phyloP scores from a whole-genome alignment of 2,797 vertebrate species.

The Myotis myotis region DNA sequence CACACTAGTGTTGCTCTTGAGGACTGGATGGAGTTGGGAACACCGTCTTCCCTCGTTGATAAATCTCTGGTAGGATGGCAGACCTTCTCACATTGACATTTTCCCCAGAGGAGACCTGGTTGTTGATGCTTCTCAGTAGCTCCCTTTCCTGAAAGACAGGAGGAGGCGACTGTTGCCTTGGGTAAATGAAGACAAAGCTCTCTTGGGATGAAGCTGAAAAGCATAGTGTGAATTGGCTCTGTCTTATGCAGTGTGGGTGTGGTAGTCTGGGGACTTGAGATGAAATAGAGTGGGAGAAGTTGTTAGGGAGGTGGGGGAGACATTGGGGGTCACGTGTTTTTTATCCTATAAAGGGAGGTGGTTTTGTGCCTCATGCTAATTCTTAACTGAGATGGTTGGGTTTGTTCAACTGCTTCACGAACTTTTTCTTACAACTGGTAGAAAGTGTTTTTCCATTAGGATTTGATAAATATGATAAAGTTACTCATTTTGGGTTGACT shows the following conservation, averaged over 20 bases:
- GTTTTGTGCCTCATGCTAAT: not conserved
- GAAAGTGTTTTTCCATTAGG: slow-evolving; percentile 8
- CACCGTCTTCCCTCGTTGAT: not conserved
- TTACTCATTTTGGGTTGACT: slow-evolving; percentile 42
- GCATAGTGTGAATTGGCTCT: not conserved
- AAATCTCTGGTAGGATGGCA: not conserved
- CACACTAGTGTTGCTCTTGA: not conserved
- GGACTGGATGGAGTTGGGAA: not conserved
- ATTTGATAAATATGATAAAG: slow-evolving; percentile 50
- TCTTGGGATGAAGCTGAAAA: not conserved
- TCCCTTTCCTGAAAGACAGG: not conserved
- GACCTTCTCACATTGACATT: not conserved
- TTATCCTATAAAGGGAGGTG: not conserved
- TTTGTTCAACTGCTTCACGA: not conserved
- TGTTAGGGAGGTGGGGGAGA: not conserved
- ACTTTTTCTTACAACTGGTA: not conserved
- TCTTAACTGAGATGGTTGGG: not conserved
- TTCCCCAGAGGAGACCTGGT: not conserved
- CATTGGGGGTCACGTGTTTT: not conserved
- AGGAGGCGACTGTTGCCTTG: not conserved
- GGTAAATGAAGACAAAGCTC: not conserved
- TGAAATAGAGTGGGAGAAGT: not conserved
- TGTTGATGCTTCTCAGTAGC: not conserved
- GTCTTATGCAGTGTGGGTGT: not conserved
- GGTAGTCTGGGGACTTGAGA: not conserved